phyloP scores from a whole-genome alignment of 2,888 invertebrate species.

The Tipula confusa region DNA sequence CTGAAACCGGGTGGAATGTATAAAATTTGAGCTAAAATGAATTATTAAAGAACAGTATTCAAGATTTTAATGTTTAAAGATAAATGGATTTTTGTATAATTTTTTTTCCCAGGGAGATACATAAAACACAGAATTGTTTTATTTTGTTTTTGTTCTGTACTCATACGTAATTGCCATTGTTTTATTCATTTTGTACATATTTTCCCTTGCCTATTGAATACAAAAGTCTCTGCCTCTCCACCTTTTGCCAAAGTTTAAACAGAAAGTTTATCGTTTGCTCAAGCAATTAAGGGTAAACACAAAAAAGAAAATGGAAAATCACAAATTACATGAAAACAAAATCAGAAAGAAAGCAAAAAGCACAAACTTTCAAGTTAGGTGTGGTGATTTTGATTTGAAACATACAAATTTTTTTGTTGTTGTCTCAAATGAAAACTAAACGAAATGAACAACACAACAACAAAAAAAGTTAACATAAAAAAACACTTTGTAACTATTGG shows the following conservation, averaged over 20 bases:
- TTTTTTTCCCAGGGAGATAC: background rate
- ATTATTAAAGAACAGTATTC: background rate
- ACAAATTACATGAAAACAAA: constrained; percentile 12
- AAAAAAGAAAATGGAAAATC: background rate
- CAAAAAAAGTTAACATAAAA: no score
- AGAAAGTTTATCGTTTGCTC: background rate
- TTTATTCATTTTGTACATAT: background rate
- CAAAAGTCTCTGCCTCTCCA: background rate
- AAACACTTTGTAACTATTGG: no score
- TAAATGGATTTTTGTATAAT: background rate
- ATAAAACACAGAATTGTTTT: background rate
- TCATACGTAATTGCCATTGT: background rate
- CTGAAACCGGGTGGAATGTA: background rate
- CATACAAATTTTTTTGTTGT: background rate
- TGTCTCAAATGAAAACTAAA: background rate
- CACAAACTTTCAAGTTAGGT: background rate
- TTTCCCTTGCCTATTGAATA: background rate
- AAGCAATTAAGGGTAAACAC: background rate
- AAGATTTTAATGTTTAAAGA: background rate
- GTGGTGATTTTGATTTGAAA: background rate
- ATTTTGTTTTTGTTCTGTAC: no score
- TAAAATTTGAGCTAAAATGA: background rate
- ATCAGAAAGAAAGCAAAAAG: background rate
- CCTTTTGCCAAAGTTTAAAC: background rate
- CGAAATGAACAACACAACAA: no score